A percentile compares a stretch with the other conserved stretches of the same genome.
These are phyloP conservation scores for Cheilosia pagana DNA, from an alignment of 2,888 invertebrate genomes.

Conservation along the genomic window DNA sequence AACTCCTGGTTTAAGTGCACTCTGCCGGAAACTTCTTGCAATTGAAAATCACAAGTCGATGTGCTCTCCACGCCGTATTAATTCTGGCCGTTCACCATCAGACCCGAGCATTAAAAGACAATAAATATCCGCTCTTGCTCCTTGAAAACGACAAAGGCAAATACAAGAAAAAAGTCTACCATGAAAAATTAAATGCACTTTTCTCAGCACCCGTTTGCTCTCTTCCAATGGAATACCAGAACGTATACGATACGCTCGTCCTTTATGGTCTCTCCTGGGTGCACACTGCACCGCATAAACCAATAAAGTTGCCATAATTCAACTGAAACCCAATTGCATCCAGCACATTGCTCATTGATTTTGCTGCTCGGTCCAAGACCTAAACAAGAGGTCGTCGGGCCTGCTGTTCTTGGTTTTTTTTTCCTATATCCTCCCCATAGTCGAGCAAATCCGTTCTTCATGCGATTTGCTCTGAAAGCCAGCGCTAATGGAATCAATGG, in stretches of 20 bases:
- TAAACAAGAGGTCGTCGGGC: constrained; percentile 60
- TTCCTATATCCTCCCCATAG: constrained; percentile 2
- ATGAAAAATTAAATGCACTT: constrained; percentile 72
- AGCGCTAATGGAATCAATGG: constrained; percentile 66
- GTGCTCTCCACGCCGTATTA: constrained; percentile 35
- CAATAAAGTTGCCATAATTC: constrained; percentile 74
- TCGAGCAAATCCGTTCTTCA: constrained; percentile 51
- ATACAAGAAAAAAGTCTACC: constrained; percentile 53
- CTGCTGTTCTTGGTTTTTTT: constrained; percentile 18
- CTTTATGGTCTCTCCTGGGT: constrained; percentile 33
- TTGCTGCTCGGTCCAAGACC: constrained; percentile 54
- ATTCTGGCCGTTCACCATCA: constrained; percentile 52
- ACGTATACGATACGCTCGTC: constrained; percentile 2
- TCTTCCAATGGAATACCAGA: not conserved
- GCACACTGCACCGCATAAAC: constrained; percentile 65
- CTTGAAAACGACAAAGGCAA: constrained; percentile 49
- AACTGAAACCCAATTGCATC: constrained; percentile 66
- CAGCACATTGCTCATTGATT: constrained; percentile 72
- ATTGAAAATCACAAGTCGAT: constrained; percentile 58
- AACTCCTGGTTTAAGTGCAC: constrained; percentile 22
- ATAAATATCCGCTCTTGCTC: constrained; percentile 47
- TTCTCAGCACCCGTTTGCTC: not conserved
- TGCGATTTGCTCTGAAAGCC: constrained; percentile 39
- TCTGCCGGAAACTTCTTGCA: constrained; percentile 26
- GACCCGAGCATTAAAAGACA: constrained; percentile 68